A percentile compares a stretch with the other conserved stretches of the same genome.
phyloP scores from a whole-genome alignment of 2,113 vertebrate genomes.

The Apteryx mantelli region DNA sequence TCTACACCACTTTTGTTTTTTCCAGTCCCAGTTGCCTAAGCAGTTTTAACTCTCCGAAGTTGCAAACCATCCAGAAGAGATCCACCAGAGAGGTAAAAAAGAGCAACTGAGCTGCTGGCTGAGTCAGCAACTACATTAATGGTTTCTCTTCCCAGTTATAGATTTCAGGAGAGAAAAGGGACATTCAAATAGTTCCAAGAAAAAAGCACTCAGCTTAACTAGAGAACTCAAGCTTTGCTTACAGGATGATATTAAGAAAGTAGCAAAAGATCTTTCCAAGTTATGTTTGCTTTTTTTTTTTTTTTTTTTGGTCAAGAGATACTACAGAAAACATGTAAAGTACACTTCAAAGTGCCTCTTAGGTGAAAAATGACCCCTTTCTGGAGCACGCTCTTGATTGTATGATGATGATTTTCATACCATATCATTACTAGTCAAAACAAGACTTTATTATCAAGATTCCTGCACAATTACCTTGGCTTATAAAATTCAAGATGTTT shows the following conservation, averaged over 20 bases:
- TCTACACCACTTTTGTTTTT: background rate
- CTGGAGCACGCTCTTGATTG: background rate
- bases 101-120: background rate
- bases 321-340: background rate
- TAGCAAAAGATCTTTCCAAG: background rate
- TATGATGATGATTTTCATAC: constrained; percentile 7
- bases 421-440: constrained; percentile 52
- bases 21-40: background rate
- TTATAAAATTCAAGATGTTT: constrained; percentile 44
- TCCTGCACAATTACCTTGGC: background rate
- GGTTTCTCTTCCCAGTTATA: background rate
- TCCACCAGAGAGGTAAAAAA: background rate
- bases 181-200: background rate
- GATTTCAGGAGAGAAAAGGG: background rate
- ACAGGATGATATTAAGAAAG: background rate
- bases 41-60: background rate
- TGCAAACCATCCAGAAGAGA: background rate
- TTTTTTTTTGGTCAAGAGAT: background rate
- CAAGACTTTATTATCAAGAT: constrained; percentile 21
- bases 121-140: background rate
- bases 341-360: constrained; percentile 9
- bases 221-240: background rate
- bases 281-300: background rate
- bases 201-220: background rate
- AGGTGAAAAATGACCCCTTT: background rate